Evolutionary conservation across 2,888 invertebrate species (phyloP), one percentile per base, ranked within the genome.

Genomic region (Rutpela maculata): DNA sequence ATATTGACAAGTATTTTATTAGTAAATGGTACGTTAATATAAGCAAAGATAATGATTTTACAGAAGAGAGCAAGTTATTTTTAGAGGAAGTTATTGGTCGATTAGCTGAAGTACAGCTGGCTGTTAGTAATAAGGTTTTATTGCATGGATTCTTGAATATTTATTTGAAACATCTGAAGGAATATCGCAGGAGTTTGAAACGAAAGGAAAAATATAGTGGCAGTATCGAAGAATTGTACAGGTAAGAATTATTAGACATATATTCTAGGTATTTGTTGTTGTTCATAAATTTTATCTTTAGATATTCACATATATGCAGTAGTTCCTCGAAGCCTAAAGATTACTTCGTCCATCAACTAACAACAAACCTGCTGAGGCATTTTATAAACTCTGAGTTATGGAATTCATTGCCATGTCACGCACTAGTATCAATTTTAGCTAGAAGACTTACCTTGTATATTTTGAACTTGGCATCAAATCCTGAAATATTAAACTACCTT

Each of bases 361-460:
- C 93, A n/a, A 90, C 92, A 11, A 88, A 86, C 78, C 87, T 94
- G 12, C 86, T 94, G 12, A 92, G 92, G 82, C 93, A 94, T 84
- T 91, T 94, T 38, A 89, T 94, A 0, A 93, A 93, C 0, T 94
- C 93, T 92, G 94, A 94, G 84, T 85, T 94, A 4, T 93, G 93
- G 90, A 94, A 93, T 80, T 94, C 94, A 0, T 91, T 94, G 12
- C 93, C 94, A 65, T 93, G 93, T 0, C 93, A 93, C 86, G 87
- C 93, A 38, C 87, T 94, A 4, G 90, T 93, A 5, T 91, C 94
- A 56, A 92, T 94, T 78, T 82, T 94, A 67, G 91, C 94, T 0
- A 93, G 92, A 84, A 92, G 91, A 82, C 88, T 94, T 0, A 90
- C 92, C 70, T 87, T 86, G 18, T 92, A 91, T 76, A 89, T 92